phyloP scores from a whole-genome alignment of 2,797 vertebrate genomes.

The Lagocephalus sceleratus region DNA sequence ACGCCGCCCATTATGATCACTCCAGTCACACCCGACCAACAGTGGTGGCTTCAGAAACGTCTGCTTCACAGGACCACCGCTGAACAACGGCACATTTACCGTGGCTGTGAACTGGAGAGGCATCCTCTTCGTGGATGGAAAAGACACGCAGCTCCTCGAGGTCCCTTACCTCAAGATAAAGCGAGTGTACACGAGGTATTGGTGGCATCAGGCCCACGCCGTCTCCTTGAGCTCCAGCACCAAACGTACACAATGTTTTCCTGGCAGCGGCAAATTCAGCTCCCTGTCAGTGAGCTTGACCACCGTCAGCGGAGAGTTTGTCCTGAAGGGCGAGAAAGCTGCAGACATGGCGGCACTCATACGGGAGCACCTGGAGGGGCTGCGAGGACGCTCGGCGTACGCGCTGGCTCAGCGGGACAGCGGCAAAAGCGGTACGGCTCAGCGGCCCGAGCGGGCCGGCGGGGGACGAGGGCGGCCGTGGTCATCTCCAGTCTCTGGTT shows the following conservation, averaged over 20 bases:
- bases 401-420: constrained; percentile 80
- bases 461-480: background rate
- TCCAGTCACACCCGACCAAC: background rate
- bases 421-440: constrained; percentile 61
- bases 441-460: background rate
- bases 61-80: constrained; percentile 77
- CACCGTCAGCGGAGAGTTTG: constrained; percentile 80
- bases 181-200: constrained; percentile 73
- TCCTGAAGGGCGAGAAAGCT: constrained; percentile 73
- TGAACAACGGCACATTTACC: constrained; percentile 83
- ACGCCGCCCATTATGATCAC: background rate
- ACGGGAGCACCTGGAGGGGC: constrained; percentile 79
- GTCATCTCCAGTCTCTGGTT: background rate
- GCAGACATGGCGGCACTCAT: constrained; percentile 79
- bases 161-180: constrained; percentile 85
- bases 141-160: constrained; percentile 80
- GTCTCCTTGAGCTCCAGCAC: background rate
- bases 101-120: constrained; percentile 86
- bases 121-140: constrained; percentile 85
- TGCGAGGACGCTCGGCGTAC: constrained; percentile 83
- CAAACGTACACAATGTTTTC: background rate
- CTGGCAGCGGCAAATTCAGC: constrained; percentile 67
- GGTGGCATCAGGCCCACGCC: background rate
- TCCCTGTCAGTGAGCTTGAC: constrained; percentile 73
- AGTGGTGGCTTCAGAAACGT: background rate